Evolutionary conservation across 2,797 vertebrate genomes (phyloP).

Genomic region (Lithobates sylvaticus): DNA sequence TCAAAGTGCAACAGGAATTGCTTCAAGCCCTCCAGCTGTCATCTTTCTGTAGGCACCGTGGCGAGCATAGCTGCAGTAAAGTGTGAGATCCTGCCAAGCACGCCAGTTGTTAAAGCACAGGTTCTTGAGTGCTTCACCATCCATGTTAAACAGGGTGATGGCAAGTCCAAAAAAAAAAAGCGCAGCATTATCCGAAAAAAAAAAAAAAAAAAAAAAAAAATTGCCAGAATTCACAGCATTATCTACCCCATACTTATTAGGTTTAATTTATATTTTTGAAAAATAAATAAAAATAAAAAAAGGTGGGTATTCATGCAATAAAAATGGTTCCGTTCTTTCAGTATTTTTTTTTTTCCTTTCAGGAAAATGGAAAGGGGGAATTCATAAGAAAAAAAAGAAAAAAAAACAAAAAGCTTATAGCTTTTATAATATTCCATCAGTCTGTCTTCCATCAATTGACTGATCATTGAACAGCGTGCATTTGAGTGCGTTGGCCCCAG

Average conservation of each 20-base stretch:
- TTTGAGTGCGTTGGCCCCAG: conserved; percentile 59
- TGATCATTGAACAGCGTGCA: conserved; percentile 45
- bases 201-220: not conserved
- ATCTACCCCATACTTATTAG: conserved; percentile 67
- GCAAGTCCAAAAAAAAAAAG: conserved; percentile 3
- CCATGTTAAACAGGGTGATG: not conserved
- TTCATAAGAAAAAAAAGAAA: not conserved
- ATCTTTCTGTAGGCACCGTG: conserved; percentile 54
- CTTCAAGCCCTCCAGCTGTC: conserved; percentile 76
- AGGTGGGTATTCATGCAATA: conserved; percentile 74
- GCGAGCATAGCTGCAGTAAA: conserved; percentile 23
- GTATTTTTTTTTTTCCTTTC: conserved; percentile 70
- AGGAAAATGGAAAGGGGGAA: not conserved
- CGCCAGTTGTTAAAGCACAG: not conserved
- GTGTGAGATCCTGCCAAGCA: not conserved
- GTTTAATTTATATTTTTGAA: conserved; percentile 63
- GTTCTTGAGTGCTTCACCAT: not conserved
- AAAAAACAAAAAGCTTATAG: not conserved
- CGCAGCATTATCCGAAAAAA: not conserved
- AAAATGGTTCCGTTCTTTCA: conserved; percentile 71
- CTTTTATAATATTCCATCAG: conserved; percentile 64
- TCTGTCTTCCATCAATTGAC: conserved; percentile 60
- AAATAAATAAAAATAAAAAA: conserved; percentile 73
- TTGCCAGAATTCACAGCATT: conserved; percentile 35
- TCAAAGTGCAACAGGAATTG: conserved; percentile 81